Evolutionary conservation across 2,113 vertebrate genomes (phyloP).

Genomic region (Machaerirhynchus nigripectus): DNA sequence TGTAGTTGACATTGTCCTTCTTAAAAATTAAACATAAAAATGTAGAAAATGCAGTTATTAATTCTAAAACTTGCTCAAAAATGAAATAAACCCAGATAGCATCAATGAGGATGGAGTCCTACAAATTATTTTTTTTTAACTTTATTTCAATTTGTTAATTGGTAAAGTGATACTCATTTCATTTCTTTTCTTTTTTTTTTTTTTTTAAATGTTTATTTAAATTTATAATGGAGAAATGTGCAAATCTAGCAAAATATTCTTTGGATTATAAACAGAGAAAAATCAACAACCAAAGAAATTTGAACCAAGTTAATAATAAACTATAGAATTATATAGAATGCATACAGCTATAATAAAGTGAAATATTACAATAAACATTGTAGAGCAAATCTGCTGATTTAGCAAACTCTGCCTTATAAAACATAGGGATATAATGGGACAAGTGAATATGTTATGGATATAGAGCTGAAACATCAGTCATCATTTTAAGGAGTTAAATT

Average conservation of each 20-base stretch:
- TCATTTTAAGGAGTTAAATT: conserved; percentile 31
- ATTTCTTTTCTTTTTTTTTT: neutral
- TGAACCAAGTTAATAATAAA: conserved; percentile 58
- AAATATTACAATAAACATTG: conserved; percentile 59
- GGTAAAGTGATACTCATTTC: conserved; percentile 27
- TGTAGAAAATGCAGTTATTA: conserved; percentile 65
- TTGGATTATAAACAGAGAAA: conserved; percentile 76
- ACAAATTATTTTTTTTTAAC: neutral
- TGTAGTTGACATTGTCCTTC: conserved; percentile 55
- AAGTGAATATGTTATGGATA: conserved; percentile 23
- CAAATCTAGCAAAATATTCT: conserved; percentile 81
- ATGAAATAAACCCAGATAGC: conserved; percentile 41
- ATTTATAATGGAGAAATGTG: conserved; percentile 72
- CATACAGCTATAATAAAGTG: conserved; percentile 52
- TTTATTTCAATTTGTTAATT: conserved; percentile 59
- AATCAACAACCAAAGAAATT: conserved; percentile 60
- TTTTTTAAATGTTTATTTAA: conserved; percentile 46
- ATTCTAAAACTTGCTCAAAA: conserved; percentile 54
- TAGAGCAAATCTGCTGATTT: conserved; percentile 55
- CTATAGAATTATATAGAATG: conserved; percentile 57
- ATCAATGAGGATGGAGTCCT: conserved; percentile 40
- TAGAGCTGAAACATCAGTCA: conserved; percentile 5
- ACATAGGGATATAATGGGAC: conserved; percentile 33
- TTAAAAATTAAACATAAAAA: conserved; percentile 67
- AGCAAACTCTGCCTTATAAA: conserved; percentile 51